These are phyloP conservation scores for Lepus timidus DNA, from an alignment of 2,113 vertebrate species.

Conservation along the genomic window DNA sequence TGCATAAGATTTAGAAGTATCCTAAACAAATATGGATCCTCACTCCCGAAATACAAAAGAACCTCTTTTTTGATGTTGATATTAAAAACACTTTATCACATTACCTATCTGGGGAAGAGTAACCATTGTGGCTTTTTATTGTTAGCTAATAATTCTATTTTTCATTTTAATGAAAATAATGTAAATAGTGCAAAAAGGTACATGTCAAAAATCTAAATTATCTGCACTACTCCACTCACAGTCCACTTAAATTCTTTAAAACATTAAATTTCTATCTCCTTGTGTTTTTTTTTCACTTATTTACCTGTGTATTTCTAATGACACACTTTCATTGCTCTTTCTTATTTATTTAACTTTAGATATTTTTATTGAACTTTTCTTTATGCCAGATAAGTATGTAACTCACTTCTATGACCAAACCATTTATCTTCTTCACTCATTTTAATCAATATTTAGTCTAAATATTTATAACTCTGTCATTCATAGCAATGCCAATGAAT, in stretches of 20 bases:
- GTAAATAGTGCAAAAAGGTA: not conserved
- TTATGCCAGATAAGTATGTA: not conserved
- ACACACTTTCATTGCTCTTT: not conserved
- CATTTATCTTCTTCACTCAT: not conserved
- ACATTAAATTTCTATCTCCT: not conserved
- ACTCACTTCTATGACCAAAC: not conserved
- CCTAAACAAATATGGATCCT: not conserved
- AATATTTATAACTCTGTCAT: not conserved
- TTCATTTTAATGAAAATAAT: not conserved
- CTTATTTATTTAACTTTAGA: not conserved
- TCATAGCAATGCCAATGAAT: not conserved
- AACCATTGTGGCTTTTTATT: not conserved
- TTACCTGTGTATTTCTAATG: not conserved
- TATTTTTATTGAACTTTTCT: not conserved
- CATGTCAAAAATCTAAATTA: not conserved
- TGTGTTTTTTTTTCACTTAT: not conserved
- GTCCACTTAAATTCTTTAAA: not conserved
- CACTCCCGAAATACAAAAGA: not conserved
- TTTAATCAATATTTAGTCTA: not conserved
- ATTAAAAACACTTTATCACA: not conserved
- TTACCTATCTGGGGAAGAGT: not conserved
- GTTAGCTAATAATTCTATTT: not conserved
- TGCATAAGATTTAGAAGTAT: not conserved
- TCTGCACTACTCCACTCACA: fast-evolving
- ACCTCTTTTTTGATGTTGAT: conserved; percentile 3